Conservation (phyloP, 2,113 vertebrate species). For the Hypanus sabinus region DNA sequence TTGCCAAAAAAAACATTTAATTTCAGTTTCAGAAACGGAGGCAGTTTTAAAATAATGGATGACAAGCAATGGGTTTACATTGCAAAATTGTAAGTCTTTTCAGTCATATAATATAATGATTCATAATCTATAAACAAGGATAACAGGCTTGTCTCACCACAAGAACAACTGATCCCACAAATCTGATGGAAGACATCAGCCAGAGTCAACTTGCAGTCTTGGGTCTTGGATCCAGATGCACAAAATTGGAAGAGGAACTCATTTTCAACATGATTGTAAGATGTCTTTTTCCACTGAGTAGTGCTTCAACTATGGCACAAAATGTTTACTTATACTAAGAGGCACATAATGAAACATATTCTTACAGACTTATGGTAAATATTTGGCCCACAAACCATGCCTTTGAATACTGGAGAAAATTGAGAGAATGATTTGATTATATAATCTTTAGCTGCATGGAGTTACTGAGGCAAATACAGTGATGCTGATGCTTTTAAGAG, state of each 20-base stretch:
- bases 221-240: not conserved
- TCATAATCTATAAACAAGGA: not conserved
- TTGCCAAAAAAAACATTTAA: not conserved
- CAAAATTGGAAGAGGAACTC: not conserved
- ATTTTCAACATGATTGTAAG: not conserved
- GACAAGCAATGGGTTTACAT: not conserved
- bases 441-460: no score
- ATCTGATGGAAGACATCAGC: not conserved
- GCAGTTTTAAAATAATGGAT: not conserved
- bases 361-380: no score
- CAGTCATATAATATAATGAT: not conserved
- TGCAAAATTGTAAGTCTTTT: not conserved
- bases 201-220: not conserved
- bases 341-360: not conserved
- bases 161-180: not conserved
- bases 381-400: not conserved
- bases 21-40: not conserved
- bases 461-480: no score
- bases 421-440: no score
- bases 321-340: not conserved
- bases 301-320: not conserved
- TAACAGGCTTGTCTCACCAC: not conserved
- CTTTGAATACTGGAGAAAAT: not conserved
- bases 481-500: no score
- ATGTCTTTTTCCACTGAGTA: not conserved